Evolutionary conservation across 2,888 invertebrate genomes (phyloP).

Genomic region (Xanthostigma xanthostigma): DNA sequence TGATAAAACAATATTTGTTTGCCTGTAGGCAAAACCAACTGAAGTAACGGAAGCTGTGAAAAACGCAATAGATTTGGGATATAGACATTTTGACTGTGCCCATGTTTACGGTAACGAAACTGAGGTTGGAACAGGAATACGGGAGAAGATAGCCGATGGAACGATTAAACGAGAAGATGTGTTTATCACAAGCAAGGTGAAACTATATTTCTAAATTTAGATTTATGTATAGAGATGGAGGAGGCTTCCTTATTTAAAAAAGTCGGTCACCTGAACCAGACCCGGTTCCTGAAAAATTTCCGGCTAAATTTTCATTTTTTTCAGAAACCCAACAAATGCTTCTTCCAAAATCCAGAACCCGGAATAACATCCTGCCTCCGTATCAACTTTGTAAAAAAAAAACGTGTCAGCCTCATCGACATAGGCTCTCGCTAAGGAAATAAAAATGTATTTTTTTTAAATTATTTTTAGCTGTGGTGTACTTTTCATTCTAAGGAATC

Average conservation of each 20-base stretch:
- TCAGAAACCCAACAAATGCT: too few species aligned
- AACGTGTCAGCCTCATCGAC: not conserved
- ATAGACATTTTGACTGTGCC: constrained; percentile 31
- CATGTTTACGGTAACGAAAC: constrained; percentile 23
- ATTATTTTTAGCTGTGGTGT: constrained; percentile 41
- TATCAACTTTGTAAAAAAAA: not conserved
- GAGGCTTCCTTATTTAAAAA: too few species aligned
- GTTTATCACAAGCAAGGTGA: constrained; percentile 26
- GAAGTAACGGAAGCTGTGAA: constrained; percentile 20
- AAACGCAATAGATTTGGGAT: constrained; percentile 28
- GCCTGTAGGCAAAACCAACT: constrained; percentile 25
- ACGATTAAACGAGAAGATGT: constrained; percentile 28
- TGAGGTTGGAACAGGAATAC: constrained; percentile 25
- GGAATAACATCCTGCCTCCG: not conserved
- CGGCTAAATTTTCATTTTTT: too few species aligned
- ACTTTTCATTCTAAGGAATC: constrained; percentile 37
- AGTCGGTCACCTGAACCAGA: too few species aligned
- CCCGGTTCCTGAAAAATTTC: too few species aligned
- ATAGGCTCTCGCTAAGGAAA: too few species aligned
- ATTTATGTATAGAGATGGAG: not conserved
- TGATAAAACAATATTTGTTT: constrained; percentile 1
- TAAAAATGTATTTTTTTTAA: not conserved
- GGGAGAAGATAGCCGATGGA: constrained; percentile 26
- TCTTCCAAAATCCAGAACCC: too few species aligned
- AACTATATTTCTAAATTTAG: constrained; percentile 9